Base-by-base conservation (phyloP, 2,113 vertebrate species). In the Zosterops lateralis region DNA sequence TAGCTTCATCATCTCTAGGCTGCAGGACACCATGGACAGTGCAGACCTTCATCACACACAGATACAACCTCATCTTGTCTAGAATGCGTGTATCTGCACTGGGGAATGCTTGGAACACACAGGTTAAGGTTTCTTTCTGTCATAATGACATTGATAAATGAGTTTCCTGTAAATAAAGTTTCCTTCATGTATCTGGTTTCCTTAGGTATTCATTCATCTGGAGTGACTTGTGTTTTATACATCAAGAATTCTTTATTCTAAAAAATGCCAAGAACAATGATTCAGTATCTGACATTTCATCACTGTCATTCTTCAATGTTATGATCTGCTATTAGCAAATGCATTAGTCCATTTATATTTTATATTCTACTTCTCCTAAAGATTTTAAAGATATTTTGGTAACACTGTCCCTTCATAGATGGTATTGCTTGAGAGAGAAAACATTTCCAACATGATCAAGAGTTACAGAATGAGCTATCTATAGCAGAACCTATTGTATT, bases 371-470 rank as follows among this genome's bases (percentile, higher is more conserved):
- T 86, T 80, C 42, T 56, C 25, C 8, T 76, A 48, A 85, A 19
- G 14, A 4, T 53, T 82, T 91, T 60, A 77, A 51, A 92, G 68
- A 51, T 90, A 94, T 80, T 95, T 83, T 91, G 78, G 68, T 58
- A 74, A 53, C 48, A 24, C 14, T 53, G 22, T 53, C 71, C 45
- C 61, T 91, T 83, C 83, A 29, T 28, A 94, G 48, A 65, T 38
- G 17, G 45, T 12, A 75, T 29, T 71, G 44, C 60, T 42, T 81
- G 82, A 96, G 90, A 51, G 36, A 50, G 53, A 92, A 95, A 95
- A 92, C 87, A 91, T 90, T 92, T 91, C 61, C 65, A 88, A 64
- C 48, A 91, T 86, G 91, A 96, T 91, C 87, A 95, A 89, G 94
- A 95, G 91, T 88, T 92, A 84, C n/a, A 85, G 91, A 96, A 15